Evolutionary conservation across 2,797 vertebrate genomes (phyloP).

Genomic region (Enteromius mattozi): DNA sequence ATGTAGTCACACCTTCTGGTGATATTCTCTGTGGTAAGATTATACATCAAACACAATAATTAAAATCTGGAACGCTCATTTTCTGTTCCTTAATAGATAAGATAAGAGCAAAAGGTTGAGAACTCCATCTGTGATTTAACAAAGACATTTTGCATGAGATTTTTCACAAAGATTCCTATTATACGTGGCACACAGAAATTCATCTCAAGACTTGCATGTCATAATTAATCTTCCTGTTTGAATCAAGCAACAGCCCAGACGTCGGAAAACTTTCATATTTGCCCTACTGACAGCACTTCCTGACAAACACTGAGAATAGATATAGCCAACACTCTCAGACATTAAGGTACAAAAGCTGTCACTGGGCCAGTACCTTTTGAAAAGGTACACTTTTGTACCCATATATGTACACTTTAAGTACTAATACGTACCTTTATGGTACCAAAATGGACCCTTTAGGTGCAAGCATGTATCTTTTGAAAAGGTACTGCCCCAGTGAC

Average conservation of each 20-base stretch:
- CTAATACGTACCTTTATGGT: no score
- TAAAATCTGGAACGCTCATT: slow-evolving; percentile 16
- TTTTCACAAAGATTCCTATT: not conserved
- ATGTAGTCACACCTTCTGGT: slow-evolving; percentile 34
- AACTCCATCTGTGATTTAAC: not conserved
- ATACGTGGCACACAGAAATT: slow-evolving; percentile 2
- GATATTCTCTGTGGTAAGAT: slow-evolving; percentile 30
- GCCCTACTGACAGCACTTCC: slow-evolving; percentile 48
- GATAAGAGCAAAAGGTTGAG: not conserved
- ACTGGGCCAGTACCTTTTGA: no score
- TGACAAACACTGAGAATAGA: slow-evolving; percentile 43
- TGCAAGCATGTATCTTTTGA: no score
- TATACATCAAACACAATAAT: slow-evolving; percentile 37
- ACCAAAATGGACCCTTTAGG: no score
- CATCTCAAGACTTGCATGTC: slow-evolving; percentile 43
- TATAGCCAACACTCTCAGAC: slow-evolving; percentile 15
- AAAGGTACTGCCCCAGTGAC: no score
- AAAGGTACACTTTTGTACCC: no score
- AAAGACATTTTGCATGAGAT: not conserved
- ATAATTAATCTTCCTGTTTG: slow-evolving; percentile 62
- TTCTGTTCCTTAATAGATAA: slow-evolving; percentile 17
- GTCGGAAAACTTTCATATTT: slow-evolving; percentile 61
- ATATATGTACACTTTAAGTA: no score
- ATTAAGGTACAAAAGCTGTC: no score
- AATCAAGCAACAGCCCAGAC: slow-evolving; percentile 55